Conservation (phyloP, 2,113 vertebrate species). For the Petroica traversi region DNA sequence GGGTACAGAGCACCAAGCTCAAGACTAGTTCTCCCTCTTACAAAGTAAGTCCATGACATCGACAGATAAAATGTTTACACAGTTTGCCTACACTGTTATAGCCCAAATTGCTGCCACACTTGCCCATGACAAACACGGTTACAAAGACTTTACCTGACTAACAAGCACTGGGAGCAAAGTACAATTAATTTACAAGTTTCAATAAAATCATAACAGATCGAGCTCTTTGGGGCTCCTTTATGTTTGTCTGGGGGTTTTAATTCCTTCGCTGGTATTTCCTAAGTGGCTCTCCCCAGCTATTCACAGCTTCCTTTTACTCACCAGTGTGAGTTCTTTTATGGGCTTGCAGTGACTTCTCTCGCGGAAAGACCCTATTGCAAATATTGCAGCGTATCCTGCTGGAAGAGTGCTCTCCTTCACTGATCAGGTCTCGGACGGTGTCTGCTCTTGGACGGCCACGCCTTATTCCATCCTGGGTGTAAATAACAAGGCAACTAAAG, state of each 20-base stretch:
- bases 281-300: background rate
- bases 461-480: slow-evolving; percentile 84
- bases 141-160: no score
- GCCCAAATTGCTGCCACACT: background rate
- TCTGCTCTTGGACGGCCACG: slow-evolving; percentile 93
- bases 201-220: background rate
- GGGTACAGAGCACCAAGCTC: rapidly evolving
- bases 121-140: rapidly evolving
- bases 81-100: rapidly evolving
- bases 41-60: no score
- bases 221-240: background rate
- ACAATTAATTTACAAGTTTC: background rate
- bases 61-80: background rate
- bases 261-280: rapidly evolving
- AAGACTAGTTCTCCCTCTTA: no score
- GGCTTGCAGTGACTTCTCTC: slow-evolving; percentile 96
- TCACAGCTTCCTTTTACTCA: slow-evolving; percentile 46
- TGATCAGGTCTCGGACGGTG: slow-evolving; percentile 92
- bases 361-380: slow-evolving; percentile 94
- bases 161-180: background rate
- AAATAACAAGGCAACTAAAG: rapidly evolving
- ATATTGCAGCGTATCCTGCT: slow-evolving; percentile 96
- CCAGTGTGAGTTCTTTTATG: slow-evolving; percentile 98
- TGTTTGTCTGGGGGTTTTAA: background rate
- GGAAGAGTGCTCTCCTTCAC: slow-evolving; percentile 91